Evolutionary conservation across 1,140 invertebrate genomes (phyloP).

Genomic region (Melanaphis sacchari): DNA sequence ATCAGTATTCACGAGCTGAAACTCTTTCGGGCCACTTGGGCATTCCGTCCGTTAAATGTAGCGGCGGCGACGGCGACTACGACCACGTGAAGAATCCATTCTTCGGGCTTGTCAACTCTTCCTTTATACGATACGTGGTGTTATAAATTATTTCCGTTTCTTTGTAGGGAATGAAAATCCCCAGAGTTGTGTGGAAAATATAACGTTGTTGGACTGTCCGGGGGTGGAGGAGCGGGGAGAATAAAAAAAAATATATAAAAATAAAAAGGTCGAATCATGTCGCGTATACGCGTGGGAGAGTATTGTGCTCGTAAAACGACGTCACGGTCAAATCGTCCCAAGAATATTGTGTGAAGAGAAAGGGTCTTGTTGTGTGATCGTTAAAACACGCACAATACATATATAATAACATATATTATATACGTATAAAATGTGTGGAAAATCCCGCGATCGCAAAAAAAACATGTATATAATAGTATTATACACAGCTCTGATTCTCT

Average conservation of each 20-base stretch:
- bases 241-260: constrained; percentile 29
- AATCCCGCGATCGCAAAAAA: constrained; percentile 19
- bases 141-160: constrained; percentile 58
- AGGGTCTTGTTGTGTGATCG: not conserved
- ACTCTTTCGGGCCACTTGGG: constrained; percentile 23
- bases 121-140: constrained; percentile 42
- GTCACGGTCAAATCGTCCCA: constrained; percentile 49
- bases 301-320: constrained; percentile 48
- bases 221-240: not conserved
- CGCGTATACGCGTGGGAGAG: constrained; percentile 31
- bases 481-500: not conserved
- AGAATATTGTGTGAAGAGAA: not conserved
- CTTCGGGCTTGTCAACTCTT: constrained; percentile 52
- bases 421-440: not conserved
- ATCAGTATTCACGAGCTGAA: constrained; percentile 46
- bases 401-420: not conserved
- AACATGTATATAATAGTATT: not conserved
- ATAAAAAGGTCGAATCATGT: constrained; percentile 48
- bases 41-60: constrained; percentile 34
- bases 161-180: constrained; percentile 45
- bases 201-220: not conserved
- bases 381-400: not conserved
- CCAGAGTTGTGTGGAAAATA: constrained; percentile 28
- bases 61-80: not conserved
- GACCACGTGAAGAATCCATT: constrained; percentile 50